Percentiles rank a stretch among this genome's conserved stretches.
These are phyloP conservation scores for Calidris pugnax DNA, from an alignment of 2,113 vertebrate species.

Conservation along the genomic window DNA sequence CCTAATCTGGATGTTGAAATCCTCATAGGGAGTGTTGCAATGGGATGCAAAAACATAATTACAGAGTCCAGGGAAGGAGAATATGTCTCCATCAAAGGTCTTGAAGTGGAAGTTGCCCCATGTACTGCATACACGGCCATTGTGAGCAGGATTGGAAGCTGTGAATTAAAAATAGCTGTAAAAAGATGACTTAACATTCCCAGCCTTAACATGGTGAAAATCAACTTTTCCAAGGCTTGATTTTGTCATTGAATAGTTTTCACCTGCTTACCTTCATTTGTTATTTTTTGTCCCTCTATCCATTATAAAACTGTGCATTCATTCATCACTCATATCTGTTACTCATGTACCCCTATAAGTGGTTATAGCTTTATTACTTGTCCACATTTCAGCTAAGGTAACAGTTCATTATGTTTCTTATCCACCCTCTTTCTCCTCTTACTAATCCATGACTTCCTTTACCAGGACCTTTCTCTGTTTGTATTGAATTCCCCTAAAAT, in stretches of 20 bases:
- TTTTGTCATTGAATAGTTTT: not conserved
- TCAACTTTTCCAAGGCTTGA: not conserved
- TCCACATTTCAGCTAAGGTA: not conserved
- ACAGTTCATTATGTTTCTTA: not conserved
- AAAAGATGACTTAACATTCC: not conserved
- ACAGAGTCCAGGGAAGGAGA: conserved; percentile 64
- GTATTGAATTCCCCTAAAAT: not conserved
- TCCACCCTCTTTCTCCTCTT: not conserved
- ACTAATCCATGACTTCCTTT: not conserved
- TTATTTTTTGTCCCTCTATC: not conserved
- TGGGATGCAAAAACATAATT: conserved; percentile 72
- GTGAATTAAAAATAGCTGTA: conserved; percentile 27
- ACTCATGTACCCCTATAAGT: not conserved
- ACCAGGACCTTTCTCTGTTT: not conserved
- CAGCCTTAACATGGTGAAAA: not conserved
- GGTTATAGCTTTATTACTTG: not conserved
- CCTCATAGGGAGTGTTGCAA: conserved; percentile 63
- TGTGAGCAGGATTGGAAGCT: conserved; percentile 72
- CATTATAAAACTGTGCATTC: not conserved
- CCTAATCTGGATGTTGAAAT: conserved; percentile 77
- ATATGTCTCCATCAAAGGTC: conserved; percentile 73
- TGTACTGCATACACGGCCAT: conserved; percentile 65
- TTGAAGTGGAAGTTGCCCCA: conserved; percentile 75
- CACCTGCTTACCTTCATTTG: not conserved
- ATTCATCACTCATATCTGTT: not conserved